phyloP scores from a whole-genome alignment of 2,113 vertebrate species.

The Alligator mississippiensis region DNA sequence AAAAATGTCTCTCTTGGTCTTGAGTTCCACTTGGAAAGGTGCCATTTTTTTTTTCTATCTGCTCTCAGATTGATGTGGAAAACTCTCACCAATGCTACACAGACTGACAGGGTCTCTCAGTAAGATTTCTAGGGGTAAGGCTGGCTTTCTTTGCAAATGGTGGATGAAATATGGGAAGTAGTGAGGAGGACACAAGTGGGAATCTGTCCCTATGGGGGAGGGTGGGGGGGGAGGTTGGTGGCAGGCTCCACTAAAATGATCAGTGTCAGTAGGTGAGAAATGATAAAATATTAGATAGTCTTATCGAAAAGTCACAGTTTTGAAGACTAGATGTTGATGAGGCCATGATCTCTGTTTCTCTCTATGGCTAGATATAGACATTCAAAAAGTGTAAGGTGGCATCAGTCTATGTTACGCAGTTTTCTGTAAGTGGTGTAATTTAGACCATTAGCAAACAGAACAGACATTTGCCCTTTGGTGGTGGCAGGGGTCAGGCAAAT shows the following conservation, averaged over 20 bases:
- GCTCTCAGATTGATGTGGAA: neutral
- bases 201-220: neutral
- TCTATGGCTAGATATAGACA: no score
- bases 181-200: neutral
- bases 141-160: neutral
- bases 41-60: conserved; percentile 11
- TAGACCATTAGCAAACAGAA: no score
- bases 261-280: neutral
- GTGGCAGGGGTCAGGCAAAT: no score
- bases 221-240: no score
- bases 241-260: neutral
- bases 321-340: no score
- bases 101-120: neutral
- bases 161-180: neutral
- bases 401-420: no score
- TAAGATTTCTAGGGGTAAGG: neutral
- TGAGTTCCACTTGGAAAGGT: neutral
- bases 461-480: no score
- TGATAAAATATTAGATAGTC: neutral
- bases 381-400: no score
- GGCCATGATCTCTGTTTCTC: no score
- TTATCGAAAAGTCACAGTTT: neutral
- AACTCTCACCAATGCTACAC: neutral
- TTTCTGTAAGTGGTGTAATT: no score
- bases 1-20: neutral